Base-by-base conservation (phyloP, 37 sponge, comb jelly and placozoan species). In the Haliclona indistincta region DNA sequence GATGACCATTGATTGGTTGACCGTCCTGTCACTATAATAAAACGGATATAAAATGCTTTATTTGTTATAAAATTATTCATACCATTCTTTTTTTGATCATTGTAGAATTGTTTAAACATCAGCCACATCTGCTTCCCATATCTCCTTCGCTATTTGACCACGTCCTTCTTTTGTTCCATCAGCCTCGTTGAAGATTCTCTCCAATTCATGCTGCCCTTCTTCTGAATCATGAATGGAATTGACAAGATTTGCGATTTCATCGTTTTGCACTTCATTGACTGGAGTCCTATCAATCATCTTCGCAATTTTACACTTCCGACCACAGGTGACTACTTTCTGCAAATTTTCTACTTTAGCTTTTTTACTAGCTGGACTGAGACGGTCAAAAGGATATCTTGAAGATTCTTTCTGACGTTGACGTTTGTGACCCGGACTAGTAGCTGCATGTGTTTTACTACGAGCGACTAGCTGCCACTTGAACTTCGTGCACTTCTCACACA, bases 81-180 rank as follows among this genome's bases (percentile, higher is more conserved):
- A 70, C 71, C 52, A 70, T 70, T 70, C 19, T 5, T 70, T 51
- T 70, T 43, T 28, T 70, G 71, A 44, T 70, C 71, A 20, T 28
- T 37, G 6, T 49, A 30, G 40, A 40, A 70, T 51, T 70, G 38
- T 41, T 40, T 6, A 20, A 45, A 30, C n/a, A n/a, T n/a, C n/a
- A n/a, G n/a, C 71, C 25, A 70, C 71, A 70, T 44, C 71, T 19
- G 8, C 11, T 11, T 70, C 43, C 71, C 71, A 70, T 29, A 70
- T 44, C 4, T 70, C 17, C 30, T 41, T 37, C 25, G 43, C 8
- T 5, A 37, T 20, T 20, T 41, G 29, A 29, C 71, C 71, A 5
- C 43, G 44, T 41, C 71, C 71, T 5, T 37, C 43, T 32, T 17
- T 6, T 20, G 25, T 58, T 66, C 5, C 38, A 45, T 70, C 71